Evolutionary conservation across 2,113 vertebrate species (phyloP), one percentile per base, ranked within the genome.

Genomic region (Bubo blakistoni): DNA sequence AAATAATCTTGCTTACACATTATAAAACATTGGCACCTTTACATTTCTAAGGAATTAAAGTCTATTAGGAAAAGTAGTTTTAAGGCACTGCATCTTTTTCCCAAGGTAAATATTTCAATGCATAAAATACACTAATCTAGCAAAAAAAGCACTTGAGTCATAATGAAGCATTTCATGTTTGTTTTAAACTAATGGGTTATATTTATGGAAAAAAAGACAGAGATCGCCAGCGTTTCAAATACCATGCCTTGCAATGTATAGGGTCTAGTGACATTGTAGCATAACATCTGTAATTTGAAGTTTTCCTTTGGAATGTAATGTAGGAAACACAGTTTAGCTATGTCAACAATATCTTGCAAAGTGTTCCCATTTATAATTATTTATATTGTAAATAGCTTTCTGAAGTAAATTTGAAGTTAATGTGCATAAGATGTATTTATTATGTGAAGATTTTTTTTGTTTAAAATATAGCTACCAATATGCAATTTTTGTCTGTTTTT

Each of bases 391-490:
- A 99, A 99, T 99, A 99, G 97, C 96, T 98, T 98, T 98, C 96
- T 98, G 97, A 98, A 97, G 97, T 98, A 98, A 98, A 98, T 98
- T 98, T 97, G 97, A 98, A 98, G 98, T 98, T 98, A 98, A 98
- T 98, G 98, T 99, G 98, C 98, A 99, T 98, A 98, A 98, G 98
- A 97, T 99, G 99, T 99, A 99, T 99, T 99, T 99, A 99, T 99
- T 99, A 98, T 99, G 98, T 99, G 98, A 99, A 98, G 97, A 98
- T 96, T 98, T 98, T 98, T 98, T 94, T 71, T 92, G 97, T 98
- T 99, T 98, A 97, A 99, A 98, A 98, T 99, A 99, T 98, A 98
- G 98, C 98, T 99, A 97, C 98, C 87, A 89, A 97, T 96, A 98
- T 94, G 61, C 86, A 98, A 30, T 93, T 97, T 97, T 95, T 94